A percentile compares a stretch with the other conserved stretches of the same genome.
Conservation (phyloP, 2,888 invertebrate genomes). For the Sceliomorpha sp. region DNA sequence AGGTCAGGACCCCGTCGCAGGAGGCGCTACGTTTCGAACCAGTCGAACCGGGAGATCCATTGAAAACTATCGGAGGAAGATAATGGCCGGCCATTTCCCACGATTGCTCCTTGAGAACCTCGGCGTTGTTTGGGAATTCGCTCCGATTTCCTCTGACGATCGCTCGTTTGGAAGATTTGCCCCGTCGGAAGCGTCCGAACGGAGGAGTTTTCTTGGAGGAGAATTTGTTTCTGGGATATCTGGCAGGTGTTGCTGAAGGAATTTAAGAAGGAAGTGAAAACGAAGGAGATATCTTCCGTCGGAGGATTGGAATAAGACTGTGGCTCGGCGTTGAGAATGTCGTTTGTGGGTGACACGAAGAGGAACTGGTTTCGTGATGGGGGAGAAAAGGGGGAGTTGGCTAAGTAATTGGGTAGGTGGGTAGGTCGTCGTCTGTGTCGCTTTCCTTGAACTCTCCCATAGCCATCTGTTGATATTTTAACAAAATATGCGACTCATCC, state of each 20-base stretch:
- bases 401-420: conserved; percentile 56
- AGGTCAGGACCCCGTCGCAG: conserved; percentile 4
- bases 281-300: too few species aligned
- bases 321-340: background rate
- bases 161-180: too few species aligned
- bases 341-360: conserved; percentile 27
- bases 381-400: conserved; percentile 26
- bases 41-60: conserved; percentile 15
- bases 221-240: too few species aligned
- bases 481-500: conserved; percentile 42
- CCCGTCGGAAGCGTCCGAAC: too few species aligned
- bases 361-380: conserved; percentile 43
- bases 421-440: conserved; percentile 26
- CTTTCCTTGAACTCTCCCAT: conserved; percentile 56
- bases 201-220: too few species aligned
- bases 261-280: conserved; percentile 5
- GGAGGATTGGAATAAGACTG: too few species aligned
- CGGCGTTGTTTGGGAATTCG: too few species aligned
- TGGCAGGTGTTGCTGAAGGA: too few species aligned
- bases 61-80: conserved; percentile 19
- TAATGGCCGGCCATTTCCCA: conserved; percentile 24
- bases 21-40: conserved; percentile 6
- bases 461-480: too few species aligned
- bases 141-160: too few species aligned
- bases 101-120: too few species aligned